Evolutionary conservation across 2,888 invertebrate genomes (phyloP), one percentile per base, ranked within the genome.

Genomic region (Cremastinae sp.): DNA sequence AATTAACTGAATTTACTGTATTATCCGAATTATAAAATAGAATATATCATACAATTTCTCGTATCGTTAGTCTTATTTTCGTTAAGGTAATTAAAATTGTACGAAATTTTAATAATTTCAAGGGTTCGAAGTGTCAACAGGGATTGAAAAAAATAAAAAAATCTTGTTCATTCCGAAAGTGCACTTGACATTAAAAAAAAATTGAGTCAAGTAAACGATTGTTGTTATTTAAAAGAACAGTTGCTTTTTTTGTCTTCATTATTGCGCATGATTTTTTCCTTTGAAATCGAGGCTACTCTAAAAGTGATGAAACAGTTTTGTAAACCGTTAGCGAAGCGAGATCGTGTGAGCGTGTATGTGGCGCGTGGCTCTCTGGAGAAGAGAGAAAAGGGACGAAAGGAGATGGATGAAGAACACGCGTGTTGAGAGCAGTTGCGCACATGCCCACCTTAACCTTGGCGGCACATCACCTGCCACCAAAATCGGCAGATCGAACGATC

Each of bases 391-490:
- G 51, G 20, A 70, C 56, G 18, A 22, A 28, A 53, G 65, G 39
- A 16, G 35, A 41, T 5, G 45, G 53, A 58, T 12, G 45, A 47
- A 56, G 55, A 61, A 66, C 61, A 61, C 51, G 73, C 73, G 66
- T 66, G 58, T 58, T 61, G 65, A 65, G 74, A 70, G 72, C 70
- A 71, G 72, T 82, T 81, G 84, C 81, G 81, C 84, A 83, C 83
- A 83, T 85, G 82, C 83, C 83, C 82, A 81, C 83, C 80, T 80
- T 83, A 83, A 81, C 74, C 78, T 79, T 79, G 73, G 58, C 18
- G 14, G 55, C 61, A 66, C 39, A 80, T 74, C 84, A 83, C 83
- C 84, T 85, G 84, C 85, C 84, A 81, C 81, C 78, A 83, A 84
- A 82, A 74, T 68, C 66, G 61, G 51, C 28, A 28, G 37, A 45